Evolutionary conservation across 2,888 invertebrate genomes (phyloP), one percentile per base, ranked within the genome.

Genomic region (Tipula unca): DNA sequence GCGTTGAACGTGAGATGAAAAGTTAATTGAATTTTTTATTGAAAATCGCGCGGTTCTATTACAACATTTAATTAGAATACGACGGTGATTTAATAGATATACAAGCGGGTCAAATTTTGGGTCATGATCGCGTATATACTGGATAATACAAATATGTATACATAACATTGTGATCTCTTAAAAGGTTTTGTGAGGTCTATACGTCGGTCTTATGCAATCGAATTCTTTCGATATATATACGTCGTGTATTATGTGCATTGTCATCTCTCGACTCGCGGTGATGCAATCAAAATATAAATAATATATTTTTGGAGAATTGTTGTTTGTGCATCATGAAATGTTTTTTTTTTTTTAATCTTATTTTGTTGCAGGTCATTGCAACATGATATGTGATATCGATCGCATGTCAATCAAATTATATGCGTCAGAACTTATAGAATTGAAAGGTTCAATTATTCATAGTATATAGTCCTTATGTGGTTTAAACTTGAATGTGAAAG

Each of bases 1-100:
- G 69, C 13, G 69, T 69, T 69, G 69, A 69, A 69, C 69, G 69
- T 69, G 69, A 69, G 69, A 69, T 69, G 69, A 69, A 69, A 69
- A 69, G 69, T 25, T 69, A 69, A 69, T 69, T 69, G 69, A 69
- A 14, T 69, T 69, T 25, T 69, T 20, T 48, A 48, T n/a, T 48
- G 48, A 48, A 17, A 14, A 48, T 2, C 5, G 48, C 2, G 48
- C 48, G n/a, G 2, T 69, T 69, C n/a, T n/a, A n/a, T n/a, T n/a
- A n/a, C n/a, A n/a, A n/a, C n/a, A 69, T 20, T 69, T 25, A 25
- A 69, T 25, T 2, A 25, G 14, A 48, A 17, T 3, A 25, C 69
- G 69, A 25, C 69, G 69, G 48, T 69, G 13, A 69, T 69, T 69
- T 25, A 69, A 69, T 69, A 69, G 69, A 32, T 32, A 17, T 25